These are phyloP conservation scores for Hydractinia symbiolongicarpus DNA, from an alignment of 30 jellyfish, hydroid and myxozoan genomes.

Conservation along the genomic window DNA sequence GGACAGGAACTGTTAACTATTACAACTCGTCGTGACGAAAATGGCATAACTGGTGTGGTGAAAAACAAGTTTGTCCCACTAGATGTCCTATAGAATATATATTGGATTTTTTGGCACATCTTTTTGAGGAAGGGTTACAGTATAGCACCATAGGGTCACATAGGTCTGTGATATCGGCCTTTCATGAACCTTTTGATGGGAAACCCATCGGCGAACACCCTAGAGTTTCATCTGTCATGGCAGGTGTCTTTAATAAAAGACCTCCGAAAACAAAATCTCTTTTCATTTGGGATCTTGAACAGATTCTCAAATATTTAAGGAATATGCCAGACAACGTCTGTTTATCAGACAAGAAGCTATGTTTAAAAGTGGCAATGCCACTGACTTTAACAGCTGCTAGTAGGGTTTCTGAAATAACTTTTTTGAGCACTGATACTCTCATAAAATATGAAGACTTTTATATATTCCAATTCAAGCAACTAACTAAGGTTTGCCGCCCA, in stretches of 20 bases:
- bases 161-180: constrained; percentile 31
- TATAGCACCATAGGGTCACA: constrained; percentile 22
- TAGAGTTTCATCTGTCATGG: constrained; percentile 11
- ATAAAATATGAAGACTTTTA: too few relatives aligned
- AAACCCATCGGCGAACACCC: constrained; percentile 27
- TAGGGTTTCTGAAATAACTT: too few relatives aligned
- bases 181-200: constrained; percentile 21
- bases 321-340: too few relatives aligned
- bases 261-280: constrained; percentile 8
- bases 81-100: constrained; percentile 28
- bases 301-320: neutral
- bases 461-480: too few relatives aligned
- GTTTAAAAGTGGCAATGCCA: too few relatives aligned
- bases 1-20: too few relatives aligned
- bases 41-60: constrained; percentile 39
- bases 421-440: too few relatives aligned
- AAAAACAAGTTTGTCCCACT: constrained; percentile 28
- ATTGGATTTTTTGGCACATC: constrained; percentile 20
- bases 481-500: too few relatives aligned
- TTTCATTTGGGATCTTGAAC: constrained; percentile 17
- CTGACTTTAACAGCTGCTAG: too few relatives aligned
- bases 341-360: too few relatives aligned
- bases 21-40: constrained; percentile 37
- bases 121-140: neutral
- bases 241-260: constrained; percentile 9